phyloP scores from a whole-genome alignment of 2,113 vertebrate species.

The Sphaerodactylus townsendi region DNA sequence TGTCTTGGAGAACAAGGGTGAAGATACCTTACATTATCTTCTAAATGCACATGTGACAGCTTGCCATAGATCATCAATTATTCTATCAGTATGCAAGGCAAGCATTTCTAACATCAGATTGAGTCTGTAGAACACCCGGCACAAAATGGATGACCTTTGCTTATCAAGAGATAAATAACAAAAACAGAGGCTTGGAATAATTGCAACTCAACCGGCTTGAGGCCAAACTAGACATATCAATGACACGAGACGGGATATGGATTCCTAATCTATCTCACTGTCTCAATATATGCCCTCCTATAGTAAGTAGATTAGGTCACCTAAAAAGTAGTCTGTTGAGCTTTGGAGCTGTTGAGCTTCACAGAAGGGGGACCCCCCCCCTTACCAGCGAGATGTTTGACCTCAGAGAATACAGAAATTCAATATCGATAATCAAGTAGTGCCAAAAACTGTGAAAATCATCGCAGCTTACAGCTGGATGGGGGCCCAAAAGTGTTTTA shows the following conservation, averaged over 20 bases:
- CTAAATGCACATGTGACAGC: neutral
- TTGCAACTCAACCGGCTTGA: neutral
- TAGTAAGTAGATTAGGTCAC: no score
- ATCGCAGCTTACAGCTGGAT: neutral
- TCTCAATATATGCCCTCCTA: no score
- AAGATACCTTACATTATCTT: neutral
- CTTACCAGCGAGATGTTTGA: no score
- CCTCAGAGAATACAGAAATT: no score
- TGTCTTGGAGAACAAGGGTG: slow-evolving; percentile 1
- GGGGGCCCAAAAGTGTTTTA: neutral
- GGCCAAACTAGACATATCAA: no score
- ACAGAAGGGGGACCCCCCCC: no score
- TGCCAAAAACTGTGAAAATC: neutral
- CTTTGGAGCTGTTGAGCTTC: no score
- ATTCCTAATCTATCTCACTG: no score
- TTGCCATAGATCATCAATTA: slow-evolving; percentile 14
- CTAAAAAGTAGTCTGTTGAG: no score
- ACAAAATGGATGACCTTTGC: neutral
- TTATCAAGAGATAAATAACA: neutral
- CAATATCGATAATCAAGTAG: neutral
- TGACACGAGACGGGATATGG: no score
- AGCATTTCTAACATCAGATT: neutral
- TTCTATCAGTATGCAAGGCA: neutral
- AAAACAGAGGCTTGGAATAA: neutral
- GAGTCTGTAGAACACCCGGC: neutral